Evolutionary conservation across 1,140 invertebrate species (phyloP), one percentile per base, ranked within the genome.

Genomic region (Steinernema khuongi): DNA sequence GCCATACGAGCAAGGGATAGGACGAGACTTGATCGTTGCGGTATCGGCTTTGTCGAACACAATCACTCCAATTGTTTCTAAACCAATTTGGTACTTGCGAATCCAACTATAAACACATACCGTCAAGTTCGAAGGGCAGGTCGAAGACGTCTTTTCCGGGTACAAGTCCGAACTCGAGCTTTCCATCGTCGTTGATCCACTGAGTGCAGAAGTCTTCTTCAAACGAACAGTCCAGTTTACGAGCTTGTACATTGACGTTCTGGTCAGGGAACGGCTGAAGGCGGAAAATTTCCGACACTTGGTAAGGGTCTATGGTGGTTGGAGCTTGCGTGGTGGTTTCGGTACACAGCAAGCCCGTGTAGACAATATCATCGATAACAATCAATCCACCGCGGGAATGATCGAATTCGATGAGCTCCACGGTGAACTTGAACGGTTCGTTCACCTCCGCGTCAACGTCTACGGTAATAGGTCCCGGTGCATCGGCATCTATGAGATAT

Each of bases 371-470:
- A n/a, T 70, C 67, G 29, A 77, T 72, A 0, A 72, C 76, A 18
- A 76, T 43, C 18, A 77, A 41, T 2, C 76, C 76, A n/a, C 68
- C 60, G 18, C 68, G 28, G 17, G 60, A 72, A 14, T 66, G 36
- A 43, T 77, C 76, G 43, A 77, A 77, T 19, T 68, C 67, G 67
- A 77, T 77, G 2, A 77, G 72, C 41, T 78, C 76, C n/a, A 77
- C 31, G 17, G 76, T 77, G 66, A 77, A 77, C 70, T 77, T 78
- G 26, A 78, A 77, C 32, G 77, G 77, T 36, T 78, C 67, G 2
- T 60, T 60, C 50, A 30, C 31, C 44, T 68, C 74, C 4, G 77
- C 31, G 33, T 78, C 77, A 1, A 78, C 60, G 60, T 78, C 77
- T 67, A 78, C 74, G 14, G 70, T 69, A 4, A 78, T 74, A 14